Base-by-base conservation (phyloP, 2,888 invertebrate species). In the Leucophenga montana region DNA sequence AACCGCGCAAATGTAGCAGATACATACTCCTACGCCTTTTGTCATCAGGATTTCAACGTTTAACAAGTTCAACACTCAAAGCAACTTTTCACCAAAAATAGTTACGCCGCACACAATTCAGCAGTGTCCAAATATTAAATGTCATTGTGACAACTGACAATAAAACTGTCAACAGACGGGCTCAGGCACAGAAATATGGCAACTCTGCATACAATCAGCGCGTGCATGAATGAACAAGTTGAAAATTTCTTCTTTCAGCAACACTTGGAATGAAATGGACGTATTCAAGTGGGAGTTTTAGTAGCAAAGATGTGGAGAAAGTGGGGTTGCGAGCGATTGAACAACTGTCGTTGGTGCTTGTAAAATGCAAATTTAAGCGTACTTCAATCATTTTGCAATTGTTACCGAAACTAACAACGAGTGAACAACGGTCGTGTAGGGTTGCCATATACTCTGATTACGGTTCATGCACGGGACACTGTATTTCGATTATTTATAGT, bases 111-210 rank as follows among this genome's bases (percentile, higher is more conserved):
- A 53, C 22, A 13, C 65, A n/a, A 13, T 18, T 31, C 67, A 66
- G 73, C 69, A 70, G 67, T 77, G 80, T 77, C 75, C 81, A 85
- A 85, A 85, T 85, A 85, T 85, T 85, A 86, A 85, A 86, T 85
- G 77, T 78, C 80, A 83, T 83, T 85, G 85, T 83, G 79, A 80
- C 82, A 85, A 83, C 75, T 83, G 85, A 78, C 84, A 85, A 86
- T 85, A 85, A 84, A 86, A 84, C 82, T 86, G 83, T 82, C 83
- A 84, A 80, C 78, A 77, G 39, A 39, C 39, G 11, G 39, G 8
- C 39, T 2, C 27, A 27, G 2, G 27, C 2, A 27, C 39, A 39
- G 39, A 39, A 39, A 39, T 8, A 39, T 39, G 1, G 39, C 39
- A 39, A 39, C 39, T 39, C 39, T 39, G 8, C 39, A 39, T 8